phyloP scores from a whole-genome alignment of 2,113 vertebrate species.

The Xenus cinereus region DNA sequence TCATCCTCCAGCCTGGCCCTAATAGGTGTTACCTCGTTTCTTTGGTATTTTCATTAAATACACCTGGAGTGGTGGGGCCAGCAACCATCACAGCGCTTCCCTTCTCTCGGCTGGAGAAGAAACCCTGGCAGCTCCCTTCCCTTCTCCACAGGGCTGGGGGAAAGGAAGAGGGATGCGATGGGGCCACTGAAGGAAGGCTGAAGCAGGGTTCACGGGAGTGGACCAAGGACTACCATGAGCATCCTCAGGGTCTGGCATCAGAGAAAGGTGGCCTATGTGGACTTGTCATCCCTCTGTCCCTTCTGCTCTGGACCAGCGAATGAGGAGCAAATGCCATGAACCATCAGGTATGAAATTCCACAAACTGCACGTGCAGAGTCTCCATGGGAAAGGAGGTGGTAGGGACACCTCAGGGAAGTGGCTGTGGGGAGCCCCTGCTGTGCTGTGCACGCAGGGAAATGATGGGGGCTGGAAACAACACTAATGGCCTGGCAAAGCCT shows the following conservation, averaged over 20 bases:
- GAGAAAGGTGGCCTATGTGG: not conserved
- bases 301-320: not conserved
- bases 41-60: not conserved
- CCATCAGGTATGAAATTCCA: not conserved
- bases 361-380: rapidly evolving
- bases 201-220: not conserved
- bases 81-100: not conserved
- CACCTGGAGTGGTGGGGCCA: not conserved
- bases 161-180: not conserved
- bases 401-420: not conserved
- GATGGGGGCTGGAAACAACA: not conserved
- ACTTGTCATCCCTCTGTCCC: not conserved
- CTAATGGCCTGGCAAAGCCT: not conserved
- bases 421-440: not conserved
- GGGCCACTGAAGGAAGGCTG: not conserved
- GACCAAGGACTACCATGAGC: too few species aligned
- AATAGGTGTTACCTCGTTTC: not conserved
- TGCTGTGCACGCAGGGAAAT: not conserved
- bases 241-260: not conserved
- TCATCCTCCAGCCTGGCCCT: not conserved
- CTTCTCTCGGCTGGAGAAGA: not conserved
- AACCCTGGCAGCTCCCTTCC: not conserved
- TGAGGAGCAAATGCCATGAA: not conserved
- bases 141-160: not conserved
- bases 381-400: not conserved